phyloP scores from a whole-genome alignment of 2,888 invertebrate genomes.

The Nesidiocoris tenuis region DNA sequence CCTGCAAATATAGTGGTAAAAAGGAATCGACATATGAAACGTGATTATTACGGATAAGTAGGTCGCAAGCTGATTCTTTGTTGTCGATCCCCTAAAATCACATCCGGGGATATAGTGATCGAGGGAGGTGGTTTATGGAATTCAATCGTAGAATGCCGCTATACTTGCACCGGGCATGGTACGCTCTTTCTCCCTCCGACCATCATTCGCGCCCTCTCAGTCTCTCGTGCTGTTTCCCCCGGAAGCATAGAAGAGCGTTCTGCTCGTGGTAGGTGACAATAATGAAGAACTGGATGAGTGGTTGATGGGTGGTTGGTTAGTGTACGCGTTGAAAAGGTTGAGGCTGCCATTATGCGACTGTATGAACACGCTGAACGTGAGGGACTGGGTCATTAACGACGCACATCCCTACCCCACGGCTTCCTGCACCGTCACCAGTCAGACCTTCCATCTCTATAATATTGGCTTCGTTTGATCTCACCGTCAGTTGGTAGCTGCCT shows the following conservation, averaged over 20 bases:
- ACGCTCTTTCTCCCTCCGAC: too few relatives aligned
- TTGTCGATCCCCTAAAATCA: background rate
- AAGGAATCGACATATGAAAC: background rate
- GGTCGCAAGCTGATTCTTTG: constrained; percentile 22
- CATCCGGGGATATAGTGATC: constrained; percentile 8
- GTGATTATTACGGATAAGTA: constrained; percentile 20
- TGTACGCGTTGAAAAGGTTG: background rate
- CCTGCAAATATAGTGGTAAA: too few relatives aligned
- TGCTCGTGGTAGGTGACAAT: constrained; percentile 4
- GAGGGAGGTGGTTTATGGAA: background rate
- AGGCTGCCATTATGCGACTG: background rate
- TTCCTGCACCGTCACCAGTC: background rate
- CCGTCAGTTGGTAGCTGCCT: constrained; percentile 33
- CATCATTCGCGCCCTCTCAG: too few relatives aligned
- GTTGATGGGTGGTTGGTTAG: background rate
- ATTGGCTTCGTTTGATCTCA: constrained; percentile 40
- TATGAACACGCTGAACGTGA: background rate
- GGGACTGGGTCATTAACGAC: constrained; percentile 12
- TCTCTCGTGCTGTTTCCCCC: too few relatives aligned
- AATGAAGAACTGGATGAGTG: background rate
- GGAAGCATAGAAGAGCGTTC: too few relatives aligned
- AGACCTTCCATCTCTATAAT: constrained; percentile 5
- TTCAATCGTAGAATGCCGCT: background rate
- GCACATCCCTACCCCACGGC: background rate
- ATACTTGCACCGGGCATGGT: too few relatives aligned